These are phyloP conservation scores for Vimba vimba DNA, from an alignment of 2,113 vertebrate genomes.

Conservation along the genomic window DNA sequence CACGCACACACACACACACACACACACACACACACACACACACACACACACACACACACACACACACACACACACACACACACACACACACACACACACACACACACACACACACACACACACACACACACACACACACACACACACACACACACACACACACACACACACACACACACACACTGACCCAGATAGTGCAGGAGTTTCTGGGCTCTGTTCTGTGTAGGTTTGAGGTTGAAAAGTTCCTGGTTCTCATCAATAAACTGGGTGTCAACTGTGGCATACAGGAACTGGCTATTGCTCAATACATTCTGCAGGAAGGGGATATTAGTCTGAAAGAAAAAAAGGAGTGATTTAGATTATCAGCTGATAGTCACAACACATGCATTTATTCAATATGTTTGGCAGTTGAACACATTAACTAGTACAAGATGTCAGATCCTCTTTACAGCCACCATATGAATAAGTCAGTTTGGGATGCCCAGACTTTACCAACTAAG, in stretches of 20 bases:
- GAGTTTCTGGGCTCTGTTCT: constrained; percentile 83
- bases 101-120: constrained; percentile 54
- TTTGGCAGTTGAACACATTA: not conserved
- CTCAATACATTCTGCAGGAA: constrained; percentile 92
- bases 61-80: constrained; percentile 53
- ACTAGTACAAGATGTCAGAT: too few species aligned
- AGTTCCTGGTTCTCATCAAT: constrained; percentile 82
- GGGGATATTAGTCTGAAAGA: constrained; percentile 89
- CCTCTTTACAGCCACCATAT: not conserved
- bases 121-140: constrained; percentile 53
- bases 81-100: constrained; percentile 53
- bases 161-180: constrained; percentile 19
- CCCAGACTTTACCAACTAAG: too few species aligned
- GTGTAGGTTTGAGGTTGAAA: constrained; percentile 75
- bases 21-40: constrained; percentile 53
- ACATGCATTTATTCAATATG: not conserved
- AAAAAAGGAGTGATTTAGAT: constrained; percentile 5
- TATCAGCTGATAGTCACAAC: constrained; percentile 15
- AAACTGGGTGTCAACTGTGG: constrained; percentile 84
- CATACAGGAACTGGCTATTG: constrained; percentile 88
- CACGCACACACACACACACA: constrained; percentile 44
- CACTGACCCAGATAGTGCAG: constrained; percentile 89
- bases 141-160: too few species aligned
- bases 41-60: too few species aligned
- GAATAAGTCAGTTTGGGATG: not conserved